A percentile compares a stretch with the other conserved stretches of the same genome.
Conservation (phyloP, 64 coral and sea anemone genomes). For the Actinia equina region DNA sequence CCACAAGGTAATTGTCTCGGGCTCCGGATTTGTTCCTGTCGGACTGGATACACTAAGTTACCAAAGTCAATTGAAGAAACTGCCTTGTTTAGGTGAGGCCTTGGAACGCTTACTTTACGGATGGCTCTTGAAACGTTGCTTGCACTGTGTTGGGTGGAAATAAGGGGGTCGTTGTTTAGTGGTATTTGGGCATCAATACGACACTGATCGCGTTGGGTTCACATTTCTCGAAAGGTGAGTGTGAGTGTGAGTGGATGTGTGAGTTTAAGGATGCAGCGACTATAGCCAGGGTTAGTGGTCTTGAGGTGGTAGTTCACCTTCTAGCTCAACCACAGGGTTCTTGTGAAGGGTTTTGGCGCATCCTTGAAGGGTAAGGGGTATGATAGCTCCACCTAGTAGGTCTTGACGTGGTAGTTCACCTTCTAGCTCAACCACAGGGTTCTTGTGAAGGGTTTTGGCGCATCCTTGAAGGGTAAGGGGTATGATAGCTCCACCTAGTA, state of each 20-base stretch:
- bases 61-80: conserved; percentile 4
- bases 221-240: conserved; percentile 47
- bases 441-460: too few species aligned
- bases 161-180: neutral
- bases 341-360: too few species aligned
- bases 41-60: conserved; percentile 56
- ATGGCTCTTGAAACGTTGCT: neutral
- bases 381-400: neutral
- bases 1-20: conserved; percentile 29
- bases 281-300: conserved; percentile 1
- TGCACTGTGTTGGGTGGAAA: neutral
- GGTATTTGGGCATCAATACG: neutral
- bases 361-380: neutral
- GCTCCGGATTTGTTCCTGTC: conserved; percentile 40
- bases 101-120: neutral
- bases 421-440: too few species aligned
- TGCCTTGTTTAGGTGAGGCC: neutral
- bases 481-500: neutral
- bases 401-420: conserved; percentile 24
- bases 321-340: too few species aligned
- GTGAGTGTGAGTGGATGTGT: conserved; percentile 30
- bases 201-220: conserved; percentile 32
- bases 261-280: conserved; percentile 49
- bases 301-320: too few species aligned
- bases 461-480: neutral